A percentile compares a stretch with the other conserved stretches of the same genome.
Conservation (phyloP, 2,797 vertebrate species). For the Sorex maritimensis region DNA sequence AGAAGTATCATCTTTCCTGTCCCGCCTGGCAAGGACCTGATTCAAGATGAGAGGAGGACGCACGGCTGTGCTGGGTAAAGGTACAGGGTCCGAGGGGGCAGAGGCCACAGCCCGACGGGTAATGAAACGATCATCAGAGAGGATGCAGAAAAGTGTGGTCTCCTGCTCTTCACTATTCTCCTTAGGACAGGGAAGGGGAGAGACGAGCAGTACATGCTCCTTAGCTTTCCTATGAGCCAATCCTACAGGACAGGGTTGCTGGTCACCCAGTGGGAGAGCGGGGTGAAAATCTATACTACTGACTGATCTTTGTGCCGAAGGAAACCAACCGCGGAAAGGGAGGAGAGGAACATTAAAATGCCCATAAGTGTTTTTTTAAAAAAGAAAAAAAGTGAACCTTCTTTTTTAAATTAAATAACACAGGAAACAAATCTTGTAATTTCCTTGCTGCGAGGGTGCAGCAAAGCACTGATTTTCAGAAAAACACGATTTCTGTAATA, state of each 20-base stretch:
- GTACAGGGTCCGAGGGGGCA: conserved; percentile 12
- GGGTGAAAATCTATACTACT: not conserved
- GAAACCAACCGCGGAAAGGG: conserved; percentile 19
- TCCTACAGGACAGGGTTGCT: not conserved
- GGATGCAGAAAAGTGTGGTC: not conserved
- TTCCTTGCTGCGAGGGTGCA: not conserved
- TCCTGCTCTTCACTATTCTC: not conserved
- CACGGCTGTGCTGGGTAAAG: not conserved
- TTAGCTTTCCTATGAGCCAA: not conserved
- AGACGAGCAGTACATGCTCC: conserved; percentile 22
- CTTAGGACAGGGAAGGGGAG: not conserved
- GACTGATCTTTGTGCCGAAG: not conserved
- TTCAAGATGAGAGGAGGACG: not conserved
- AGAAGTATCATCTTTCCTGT: not conserved
- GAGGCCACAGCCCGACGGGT: not conserved
- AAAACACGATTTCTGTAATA: conserved; percentile 27
- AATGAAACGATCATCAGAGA: not conserved
- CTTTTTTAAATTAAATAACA: conserved; percentile 40
- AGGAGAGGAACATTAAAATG: conserved; percentile 31
- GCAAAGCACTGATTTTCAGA: conserved; percentile 19
- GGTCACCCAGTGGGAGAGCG: not conserved
- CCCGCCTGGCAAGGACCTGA: not conserved
- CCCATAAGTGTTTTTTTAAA: not conserved
- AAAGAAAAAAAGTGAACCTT: not conserved
- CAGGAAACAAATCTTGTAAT: not conserved